A percentile compares a stretch with the other conserved stretches of the same genome.
Conservation (phyloP, 2,797 vertebrate genomes). For the Harpagifer antarcticus region DNA sequence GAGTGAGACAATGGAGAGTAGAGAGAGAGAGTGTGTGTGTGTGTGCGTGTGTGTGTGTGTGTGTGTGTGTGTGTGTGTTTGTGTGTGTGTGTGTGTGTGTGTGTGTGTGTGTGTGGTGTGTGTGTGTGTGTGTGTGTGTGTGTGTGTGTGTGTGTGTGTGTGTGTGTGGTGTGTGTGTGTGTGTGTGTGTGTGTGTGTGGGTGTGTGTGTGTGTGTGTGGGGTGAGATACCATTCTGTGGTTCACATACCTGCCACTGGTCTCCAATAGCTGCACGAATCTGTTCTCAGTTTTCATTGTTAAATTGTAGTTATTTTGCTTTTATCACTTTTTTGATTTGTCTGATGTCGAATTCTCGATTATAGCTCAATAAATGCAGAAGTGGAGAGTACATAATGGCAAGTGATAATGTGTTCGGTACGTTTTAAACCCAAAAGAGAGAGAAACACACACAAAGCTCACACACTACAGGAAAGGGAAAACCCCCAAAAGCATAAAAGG, state of each 20-base stretch:
- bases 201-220: background rate
- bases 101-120: background rate
- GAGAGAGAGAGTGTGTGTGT: slow-evolving; percentile 53
- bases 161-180: slow-evolving; percentile 2
- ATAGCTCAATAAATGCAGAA: too few species aligned
- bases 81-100: background rate
- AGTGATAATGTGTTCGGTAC: background rate
- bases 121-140: slow-evolving; percentile 9
- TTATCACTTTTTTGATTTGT: background rate
- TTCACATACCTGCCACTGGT: slow-evolving; percentile 15
- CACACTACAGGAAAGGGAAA: too few species aligned
- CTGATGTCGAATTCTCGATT: background rate
- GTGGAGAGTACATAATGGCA: background rate
- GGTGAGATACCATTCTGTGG: background rate
- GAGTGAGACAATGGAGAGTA: slow-evolving; percentile 67
- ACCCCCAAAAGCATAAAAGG: background rate
- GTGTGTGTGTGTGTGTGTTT: slow-evolving; percentile 1
- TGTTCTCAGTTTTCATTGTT: slow-evolving; percentile 17
- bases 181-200: background rate
- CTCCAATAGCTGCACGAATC: background rate
- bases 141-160: slow-evolving; percentile 8
- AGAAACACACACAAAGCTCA: too few species aligned
- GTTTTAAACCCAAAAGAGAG: background rate
- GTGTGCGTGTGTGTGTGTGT: slow-evolving; percentile 4
- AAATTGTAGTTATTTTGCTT: background rate